phyloP scores from a whole-genome alignment of 30 jellyfish, hydroid and myxozoan species.

The Chironex yamaguchii region DNA sequence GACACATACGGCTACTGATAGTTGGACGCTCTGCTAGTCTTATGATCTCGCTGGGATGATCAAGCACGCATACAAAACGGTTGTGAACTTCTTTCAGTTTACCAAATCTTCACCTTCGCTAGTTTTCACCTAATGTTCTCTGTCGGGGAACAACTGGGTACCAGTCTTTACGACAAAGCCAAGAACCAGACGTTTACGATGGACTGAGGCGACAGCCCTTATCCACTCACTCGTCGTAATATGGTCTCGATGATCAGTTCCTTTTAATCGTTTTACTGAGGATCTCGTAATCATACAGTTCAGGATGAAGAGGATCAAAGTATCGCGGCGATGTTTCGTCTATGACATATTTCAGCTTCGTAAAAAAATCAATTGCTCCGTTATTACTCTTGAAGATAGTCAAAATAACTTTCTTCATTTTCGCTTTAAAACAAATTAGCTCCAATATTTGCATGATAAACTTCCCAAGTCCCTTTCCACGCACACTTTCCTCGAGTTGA shows the following conservation, averaged over 20 bases:
- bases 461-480: slow-evolving; percentile 98
- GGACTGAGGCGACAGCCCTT: no score
- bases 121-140: no score
- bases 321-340: slow-evolving; percentile 94
- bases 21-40: no score
- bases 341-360: slow-evolving; percentile 48
- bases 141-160: no score
- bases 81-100: no score
- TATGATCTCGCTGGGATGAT: no score
- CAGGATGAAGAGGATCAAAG: slow-evolving; percentile 93
- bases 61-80: no score
- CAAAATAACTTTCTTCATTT: slow-evolving; percentile 80
- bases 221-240: no score
- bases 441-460: slow-evolving; percentile 86
- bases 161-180: no score
- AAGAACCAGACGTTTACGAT: no score
- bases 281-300: slow-evolving; percentile 86
- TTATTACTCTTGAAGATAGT: slow-evolving; percentile 88
- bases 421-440: slow-evolving; percentile 76
- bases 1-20: no score
- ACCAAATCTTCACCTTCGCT: no score
- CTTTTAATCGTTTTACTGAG: slow-evolving; percentile 62
- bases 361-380: slow-evolving; percentile 68
- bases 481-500: slow-evolving; percentile 72
- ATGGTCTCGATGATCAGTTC: not conserved